A percentile compares a stretch with the other conserved stretches of the same genome.
Conservation (phyloP, 2,113 vertebrate genomes). For the Taurulus bubalis region DNA sequence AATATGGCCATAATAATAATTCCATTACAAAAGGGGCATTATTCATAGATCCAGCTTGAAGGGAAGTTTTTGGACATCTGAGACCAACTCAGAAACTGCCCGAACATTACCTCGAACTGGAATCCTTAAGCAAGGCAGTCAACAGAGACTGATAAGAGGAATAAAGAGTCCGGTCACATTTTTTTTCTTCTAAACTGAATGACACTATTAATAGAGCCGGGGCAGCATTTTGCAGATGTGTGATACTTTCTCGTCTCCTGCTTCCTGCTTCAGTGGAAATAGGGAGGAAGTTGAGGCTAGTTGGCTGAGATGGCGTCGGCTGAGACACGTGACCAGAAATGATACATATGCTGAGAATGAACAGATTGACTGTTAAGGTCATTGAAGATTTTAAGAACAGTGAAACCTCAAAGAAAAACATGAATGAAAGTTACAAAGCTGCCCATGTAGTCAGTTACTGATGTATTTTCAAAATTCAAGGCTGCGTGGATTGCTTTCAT, state of each 20-base stretch:
- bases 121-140: slow-evolving; percentile 8
- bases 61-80: slow-evolving; percentile 3
- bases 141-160: slow-evolving; percentile 36
- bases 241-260: slow-evolving; percentile 76
- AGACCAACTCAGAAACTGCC: slow-evolving; percentile 11
- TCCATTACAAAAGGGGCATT: not conserved
- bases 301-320: slow-evolving; percentile 62
- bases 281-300: slow-evolving; percentile 77
- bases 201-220: slow-evolving; percentile 75
- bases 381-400: slow-evolving; percentile 65
- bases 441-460: slow-evolving; percentile 2
- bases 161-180: slow-evolving; percentile 53
- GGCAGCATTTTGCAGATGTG: slow-evolving; percentile 71
- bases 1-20: not conserved
- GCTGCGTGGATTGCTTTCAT: not conserved
- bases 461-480: slow-evolving; percentile 3
- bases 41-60: not conserved
- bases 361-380: slow-evolving; percentile 26
- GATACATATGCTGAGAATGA: slow-evolving; percentile 58
- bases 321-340: slow-evolving; percentile 71
- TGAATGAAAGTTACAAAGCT: slow-evolving; percentile 63
- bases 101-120: not conserved
- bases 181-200: slow-evolving; percentile 63
- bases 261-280: slow-evolving; percentile 83
- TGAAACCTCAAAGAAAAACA: slow-evolving; percentile 67